Conservation (phyloP, 2,113 vertebrate species). For the Baryphthengus martii region DNA sequence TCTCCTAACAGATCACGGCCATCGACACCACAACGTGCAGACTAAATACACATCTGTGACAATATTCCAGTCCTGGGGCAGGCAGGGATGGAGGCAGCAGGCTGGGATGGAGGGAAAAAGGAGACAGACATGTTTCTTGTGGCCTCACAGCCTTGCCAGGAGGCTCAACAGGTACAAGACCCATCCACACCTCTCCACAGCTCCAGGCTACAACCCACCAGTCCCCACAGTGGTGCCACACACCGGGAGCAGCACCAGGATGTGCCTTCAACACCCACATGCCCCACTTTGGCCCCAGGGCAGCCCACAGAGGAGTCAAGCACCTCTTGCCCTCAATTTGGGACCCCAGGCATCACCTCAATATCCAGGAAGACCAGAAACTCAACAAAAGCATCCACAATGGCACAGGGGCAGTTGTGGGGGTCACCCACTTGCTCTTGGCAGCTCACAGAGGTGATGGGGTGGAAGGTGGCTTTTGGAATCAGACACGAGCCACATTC, state of each 20-base stretch:
- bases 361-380: neutral
- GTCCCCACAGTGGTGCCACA: neutral
- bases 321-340: neutral
- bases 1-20: slow-evolving; percentile 37
- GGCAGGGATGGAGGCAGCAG: neutral
- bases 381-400: neutral
- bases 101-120: neutral
- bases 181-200: neutral
- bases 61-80: neutral
- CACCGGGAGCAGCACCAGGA: neutral
- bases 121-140: neutral
- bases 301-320: accelerated
- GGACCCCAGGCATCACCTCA: neutral
- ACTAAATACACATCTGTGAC: neutral
- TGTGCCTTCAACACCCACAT: neutral
- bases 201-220: neutral
- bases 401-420: neutral
- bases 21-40: slow-evolving; percentile 45
- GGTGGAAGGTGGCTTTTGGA: neutral
- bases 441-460: neutral
- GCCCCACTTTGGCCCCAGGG: neutral
- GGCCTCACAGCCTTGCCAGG: neutral
- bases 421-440: neutral
- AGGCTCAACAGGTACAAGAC: neutral
- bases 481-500: neutral